Percentiles rank a stretch among this genome's conserved stretches.
These are phyloP conservation scores for Ophraella communa DNA, from an alignment of 2,888 invertebrate genomes.

Conservation along the genomic window DNA sequence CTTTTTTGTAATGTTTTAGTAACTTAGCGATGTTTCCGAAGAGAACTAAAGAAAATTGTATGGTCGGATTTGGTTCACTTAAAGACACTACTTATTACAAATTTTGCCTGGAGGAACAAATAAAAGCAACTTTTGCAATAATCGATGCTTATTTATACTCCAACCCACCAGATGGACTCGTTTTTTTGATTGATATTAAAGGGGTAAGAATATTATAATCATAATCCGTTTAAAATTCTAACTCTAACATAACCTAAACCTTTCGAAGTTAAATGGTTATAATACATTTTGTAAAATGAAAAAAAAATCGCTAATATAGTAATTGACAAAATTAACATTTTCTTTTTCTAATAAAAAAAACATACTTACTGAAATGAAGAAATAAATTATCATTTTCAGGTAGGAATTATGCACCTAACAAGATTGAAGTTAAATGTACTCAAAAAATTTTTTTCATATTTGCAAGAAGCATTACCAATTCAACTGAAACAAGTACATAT, in stretches of 20 bases:
- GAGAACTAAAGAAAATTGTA: conserved; percentile 46
- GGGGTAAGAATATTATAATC: conserved; percentile 37
- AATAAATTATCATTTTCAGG: background rate
- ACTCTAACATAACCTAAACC: too few species aligned
- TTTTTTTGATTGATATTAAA: conserved; percentile 44
- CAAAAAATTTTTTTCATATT: conserved; percentile 45
- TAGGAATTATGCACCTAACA: conserved; percentile 48
- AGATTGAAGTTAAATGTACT: conserved; percentile 43
- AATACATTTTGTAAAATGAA: too few species aligned
- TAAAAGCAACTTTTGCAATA: conserved; percentile 41
- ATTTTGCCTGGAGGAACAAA: conserved; percentile 42
- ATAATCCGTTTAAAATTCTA: background rate
- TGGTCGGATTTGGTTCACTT: conserved; percentile 38
- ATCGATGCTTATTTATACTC: conserved; percentile 38
- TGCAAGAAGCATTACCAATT: conserved; percentile 55
- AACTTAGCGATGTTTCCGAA: conserved; percentile 42
- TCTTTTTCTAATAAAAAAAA: background rate
- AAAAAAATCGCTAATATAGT: too few species aligned
- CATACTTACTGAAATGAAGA: conserved; percentile 1
- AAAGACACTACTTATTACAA: conserved; percentile 47
- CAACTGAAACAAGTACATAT: conserved; percentile 59
- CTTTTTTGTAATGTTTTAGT: conserved; percentile 31
- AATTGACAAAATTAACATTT: background rate
- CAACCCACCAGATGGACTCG: conserved; percentile 42
- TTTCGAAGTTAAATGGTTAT: too few species aligned